Evolutionary conservation across 2,113 vertebrate species (phyloP).

Genomic region (Hyperopisus bebe): DNA sequence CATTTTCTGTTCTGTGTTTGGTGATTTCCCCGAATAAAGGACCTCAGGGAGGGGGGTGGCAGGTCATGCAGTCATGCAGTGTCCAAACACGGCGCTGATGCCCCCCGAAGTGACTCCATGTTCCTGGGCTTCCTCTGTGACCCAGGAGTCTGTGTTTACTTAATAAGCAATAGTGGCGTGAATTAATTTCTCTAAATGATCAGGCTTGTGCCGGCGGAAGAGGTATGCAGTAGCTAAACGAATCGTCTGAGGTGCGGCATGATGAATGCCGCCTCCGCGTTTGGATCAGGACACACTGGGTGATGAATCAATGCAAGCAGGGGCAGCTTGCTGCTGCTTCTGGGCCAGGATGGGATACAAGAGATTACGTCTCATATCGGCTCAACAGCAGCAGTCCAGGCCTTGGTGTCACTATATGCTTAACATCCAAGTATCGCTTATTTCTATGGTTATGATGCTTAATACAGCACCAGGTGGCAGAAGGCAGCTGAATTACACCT

Average conservation of each 20-base stretch:
- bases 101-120: background rate
- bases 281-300: slow-evolving; percentile 37
- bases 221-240: slow-evolving; percentile 44
- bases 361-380: slow-evolving; percentile 19
- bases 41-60: too few relatives aligned
- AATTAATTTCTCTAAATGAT: slow-evolving; percentile 34
- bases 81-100: background rate
- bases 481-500: background rate
- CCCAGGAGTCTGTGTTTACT: slow-evolving; percentile 6
- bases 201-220: slow-evolving; percentile 29
- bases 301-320: slow-evolving; percentile 46
- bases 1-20: too few relatives aligned
- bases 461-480: background rate
- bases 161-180: slow-evolving; percentile 25
- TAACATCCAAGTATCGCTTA: background rate
- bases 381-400: background rate
- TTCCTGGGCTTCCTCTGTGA: background rate
- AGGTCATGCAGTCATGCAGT: background rate
- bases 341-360: slow-evolving; percentile 18
- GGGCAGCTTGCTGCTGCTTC: slow-evolving; percentile 17
- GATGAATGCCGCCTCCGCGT: slow-evolving; percentile 45
- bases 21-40: too few relatives aligned
- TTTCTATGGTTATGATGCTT: background rate
- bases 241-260: slow-evolving; percentile 31
- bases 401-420: background rate